Base-by-base conservation (phyloP, 1,140 invertebrate genomes). In the Sarcophaga peregrina region DNA sequence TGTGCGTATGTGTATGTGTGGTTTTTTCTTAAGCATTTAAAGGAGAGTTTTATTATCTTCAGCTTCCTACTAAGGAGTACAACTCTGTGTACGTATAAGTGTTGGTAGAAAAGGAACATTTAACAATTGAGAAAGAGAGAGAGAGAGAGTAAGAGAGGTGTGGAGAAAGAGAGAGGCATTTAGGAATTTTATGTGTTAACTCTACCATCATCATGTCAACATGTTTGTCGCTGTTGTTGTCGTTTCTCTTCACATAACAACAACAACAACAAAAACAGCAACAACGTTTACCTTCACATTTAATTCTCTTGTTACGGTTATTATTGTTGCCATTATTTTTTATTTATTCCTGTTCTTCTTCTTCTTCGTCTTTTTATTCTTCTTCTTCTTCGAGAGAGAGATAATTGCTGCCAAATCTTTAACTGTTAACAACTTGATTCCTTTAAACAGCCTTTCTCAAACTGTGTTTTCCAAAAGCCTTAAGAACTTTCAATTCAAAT, bases 201-300 rank as follows among this genome's bases (percentile, higher is more conserved):
- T 78, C 47, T 50, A 50, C 75, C 75, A 78, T 78, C 47, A 78
- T 78, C 75, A 78, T 78, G 75, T 78, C 75, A 78, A 78, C 75
- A 78, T 78, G 47, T 76, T 68, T 68, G n/a, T 68, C n/a, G 25
- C 25, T 37, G 25, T 37, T 37, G 25, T 37, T 37, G 25, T 37
- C 25, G 25, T 37, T 37, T 37, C 25, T 37, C 25, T 37, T 37
- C 25, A 37, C 25, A 37, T 37, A 37, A 37, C 25, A 37, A 37
- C 25, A 37, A 37, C 25, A 37, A 37, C 4, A 37, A 37, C 25
- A 37, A 37, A 1, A 37, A 37, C 4, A 37, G 4, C 25, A 37
- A 37, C 25, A 37, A 37, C 25, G 25, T 37, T 37, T 37, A 37
- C 25, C 25, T 37, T 68, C 20, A 20, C n/a, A 68, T 68, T 68